Conservation (phyloP, 2,113 vertebrate genomes). For the Pollachius pollachius region DNA sequence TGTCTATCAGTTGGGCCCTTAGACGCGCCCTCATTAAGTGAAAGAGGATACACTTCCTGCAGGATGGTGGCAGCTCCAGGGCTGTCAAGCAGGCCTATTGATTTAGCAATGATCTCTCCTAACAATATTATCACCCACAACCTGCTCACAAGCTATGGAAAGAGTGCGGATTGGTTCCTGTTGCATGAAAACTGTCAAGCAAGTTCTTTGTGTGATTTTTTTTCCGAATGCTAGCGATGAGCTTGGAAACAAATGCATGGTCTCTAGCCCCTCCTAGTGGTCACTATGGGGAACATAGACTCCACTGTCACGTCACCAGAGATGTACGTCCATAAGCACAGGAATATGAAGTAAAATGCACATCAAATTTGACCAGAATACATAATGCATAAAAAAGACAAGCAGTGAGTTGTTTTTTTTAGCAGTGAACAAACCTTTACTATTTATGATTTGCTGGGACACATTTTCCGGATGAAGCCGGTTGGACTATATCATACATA, state of each 20-base stretch:
- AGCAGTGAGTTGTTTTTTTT: too few relatives aligned
- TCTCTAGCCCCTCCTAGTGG: slow-evolving; percentile 76
- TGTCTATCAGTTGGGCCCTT: slow-evolving; percentile 70
- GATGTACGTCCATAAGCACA: too few relatives aligned
- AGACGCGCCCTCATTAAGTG: slow-evolving; percentile 63
- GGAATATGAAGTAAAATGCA: too few relatives aligned
- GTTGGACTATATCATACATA: too few relatives aligned
- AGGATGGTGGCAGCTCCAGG: slow-evolving; percentile 38
- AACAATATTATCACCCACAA: slow-evolving; percentile 3
- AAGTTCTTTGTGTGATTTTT: slow-evolving; percentile 2
- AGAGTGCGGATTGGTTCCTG: slow-evolving; percentile 8
- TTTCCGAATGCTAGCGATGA: background rate
- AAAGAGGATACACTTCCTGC: slow-evolving; percentile 65
- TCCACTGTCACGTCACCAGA: background rate
- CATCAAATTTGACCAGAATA: too few relatives aligned
- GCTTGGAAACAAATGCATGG: slow-evolving; percentile 35
- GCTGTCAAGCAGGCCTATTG: slow-evolving; percentile 51
- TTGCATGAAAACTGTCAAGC: background rate
- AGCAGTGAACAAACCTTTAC: too few relatives aligned
- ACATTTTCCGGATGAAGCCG: too few relatives aligned
- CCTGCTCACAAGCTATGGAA: slow-evolving; percentile 8
- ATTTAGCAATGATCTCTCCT: slow-evolving; percentile 29
- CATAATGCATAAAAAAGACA: too few relatives aligned
- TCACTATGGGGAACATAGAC: slow-evolving; percentile 15
- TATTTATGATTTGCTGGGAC: too few relatives aligned